Percentiles rank a stretch among this genome's conserved stretches.
Conservation (phyloP, 2,113 vertebrate species). For the Cebus imitator region DNA sequence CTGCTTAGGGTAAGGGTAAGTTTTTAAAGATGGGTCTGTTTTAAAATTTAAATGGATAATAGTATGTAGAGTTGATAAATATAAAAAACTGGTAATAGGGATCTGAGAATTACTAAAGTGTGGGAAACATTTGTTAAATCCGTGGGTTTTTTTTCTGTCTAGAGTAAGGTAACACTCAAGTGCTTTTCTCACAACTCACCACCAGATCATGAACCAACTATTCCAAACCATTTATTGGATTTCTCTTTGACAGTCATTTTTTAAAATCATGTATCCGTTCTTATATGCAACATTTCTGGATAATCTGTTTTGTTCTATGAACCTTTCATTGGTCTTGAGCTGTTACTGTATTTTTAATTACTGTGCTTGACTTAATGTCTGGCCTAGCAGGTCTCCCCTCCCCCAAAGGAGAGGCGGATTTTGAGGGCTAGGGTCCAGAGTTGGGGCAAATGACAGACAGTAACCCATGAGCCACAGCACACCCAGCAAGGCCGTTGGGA, state of each 20-base stretch:
- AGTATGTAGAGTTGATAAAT: neutral
- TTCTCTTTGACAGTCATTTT: conserved; percentile 5
- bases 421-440: neutral
- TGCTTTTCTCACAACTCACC: neutral
- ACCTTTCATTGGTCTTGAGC: neutral
- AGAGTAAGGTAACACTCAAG: neutral
- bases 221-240: neutral
- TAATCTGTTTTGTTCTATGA: neutral
- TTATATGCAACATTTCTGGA: neutral
- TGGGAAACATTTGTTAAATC: neutral
- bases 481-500: no score
- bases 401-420: neutral
- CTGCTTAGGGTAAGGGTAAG: neutral
- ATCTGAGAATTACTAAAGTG: neutral
- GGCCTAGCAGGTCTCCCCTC: neutral
- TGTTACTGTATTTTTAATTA: conserved; percentile 7
- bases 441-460: neutral
- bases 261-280: neutral
- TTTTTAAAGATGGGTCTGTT: neutral
- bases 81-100: neutral
- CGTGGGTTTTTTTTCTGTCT: neutral
- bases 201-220: neutral
- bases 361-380: neutral
- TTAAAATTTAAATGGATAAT: neutral
- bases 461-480: neutral